These are phyloP conservation scores for Drusus annulatus DNA, from an alignment of 1,140 invertebrate species.

Conservation along the genomic window DNA sequence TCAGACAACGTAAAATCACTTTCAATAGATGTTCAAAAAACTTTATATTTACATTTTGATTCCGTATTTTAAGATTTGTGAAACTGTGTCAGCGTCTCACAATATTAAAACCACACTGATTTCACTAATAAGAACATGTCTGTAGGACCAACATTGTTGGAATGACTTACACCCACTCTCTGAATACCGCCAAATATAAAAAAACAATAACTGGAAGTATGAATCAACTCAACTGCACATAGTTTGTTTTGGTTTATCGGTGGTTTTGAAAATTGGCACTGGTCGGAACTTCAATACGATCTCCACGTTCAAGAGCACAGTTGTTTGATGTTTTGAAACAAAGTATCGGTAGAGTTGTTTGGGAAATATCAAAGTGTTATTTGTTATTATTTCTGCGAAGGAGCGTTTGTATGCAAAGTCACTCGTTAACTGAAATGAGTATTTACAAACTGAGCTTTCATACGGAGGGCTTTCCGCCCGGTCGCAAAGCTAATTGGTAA, in stretches of 20 bases:
- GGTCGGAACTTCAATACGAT: background rate
- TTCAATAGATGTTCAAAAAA: too few species aligned
- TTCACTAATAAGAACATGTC: too few species aligned
- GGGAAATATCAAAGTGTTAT: slow-evolving; percentile 30
- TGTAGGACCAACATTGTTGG: too few species aligned
- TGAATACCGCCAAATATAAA: background rate
- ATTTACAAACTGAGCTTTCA: slow-evolving; percentile 30
- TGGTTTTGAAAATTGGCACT: background rate
- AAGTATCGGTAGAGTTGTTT: background rate
- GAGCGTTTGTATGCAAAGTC: slow-evolving; percentile 35
- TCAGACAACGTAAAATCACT: background rate
- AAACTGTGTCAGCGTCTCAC: too few species aligned
- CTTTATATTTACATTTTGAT: too few species aligned
- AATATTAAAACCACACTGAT: too few species aligned
- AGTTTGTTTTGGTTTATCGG: background rate
- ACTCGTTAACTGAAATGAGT: slow-evolving; percentile 29
- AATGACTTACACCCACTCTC: background rate
- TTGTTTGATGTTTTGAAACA: slow-evolving; percentile 18
- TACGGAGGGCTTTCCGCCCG: slow-evolving; percentile 17
- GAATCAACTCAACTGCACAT: background rate
- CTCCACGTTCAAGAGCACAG: too few species aligned
- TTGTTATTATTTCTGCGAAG: background rate
- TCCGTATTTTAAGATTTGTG: too few species aligned
- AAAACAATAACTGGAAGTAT: slow-evolving; percentile 5
- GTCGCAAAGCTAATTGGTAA: slow-evolving; percentile 9